Evolutionary conservation across 2,797 vertebrate species (phyloP).

Genomic region (Cheirogaleus major): DNA sequence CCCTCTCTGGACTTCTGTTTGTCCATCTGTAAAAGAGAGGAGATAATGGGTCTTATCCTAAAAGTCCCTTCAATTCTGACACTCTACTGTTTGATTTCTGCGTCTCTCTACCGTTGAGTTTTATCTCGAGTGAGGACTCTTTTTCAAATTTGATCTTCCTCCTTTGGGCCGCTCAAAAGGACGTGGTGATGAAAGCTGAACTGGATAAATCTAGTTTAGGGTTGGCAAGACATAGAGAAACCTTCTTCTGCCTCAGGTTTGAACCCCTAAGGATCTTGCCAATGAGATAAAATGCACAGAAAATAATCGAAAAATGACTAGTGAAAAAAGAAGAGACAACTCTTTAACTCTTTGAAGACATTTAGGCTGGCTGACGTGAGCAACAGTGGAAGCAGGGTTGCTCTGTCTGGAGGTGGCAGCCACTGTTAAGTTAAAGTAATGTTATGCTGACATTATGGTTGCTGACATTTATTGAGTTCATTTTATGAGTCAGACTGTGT

Average conservation of each 20-base stretch:
- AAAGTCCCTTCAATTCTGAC: not conserved
- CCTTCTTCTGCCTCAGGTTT: not conserved
- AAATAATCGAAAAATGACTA: not conserved
- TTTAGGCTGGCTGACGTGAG: not conserved
- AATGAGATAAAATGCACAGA: not conserved
- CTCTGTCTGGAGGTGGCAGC: not conserved
- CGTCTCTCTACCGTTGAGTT: not conserved
- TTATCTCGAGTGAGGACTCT: not conserved
- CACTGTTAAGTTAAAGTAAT: not conserved
- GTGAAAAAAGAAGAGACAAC: not conserved
- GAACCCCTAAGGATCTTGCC: not conserved
- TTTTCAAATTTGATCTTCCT: not conserved
- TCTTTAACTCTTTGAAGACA: not conserved
- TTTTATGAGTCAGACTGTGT: not conserved
- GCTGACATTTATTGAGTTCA: slow-evolving; percentile 24
- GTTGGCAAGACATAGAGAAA: not conserved
- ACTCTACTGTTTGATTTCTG: not conserved
- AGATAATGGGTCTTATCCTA: not conserved
- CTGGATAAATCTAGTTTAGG: not conserved
- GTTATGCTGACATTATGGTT: not conserved
- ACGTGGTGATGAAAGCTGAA: not conserved
- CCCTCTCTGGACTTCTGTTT: not conserved
- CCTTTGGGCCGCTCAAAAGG: not conserved
- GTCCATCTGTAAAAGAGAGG: not conserved
- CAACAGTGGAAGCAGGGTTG: rapidly evolving